Base-by-base conservation (phyloP, 1,140 invertebrate genomes). In the Lithobius niger region DNA sequence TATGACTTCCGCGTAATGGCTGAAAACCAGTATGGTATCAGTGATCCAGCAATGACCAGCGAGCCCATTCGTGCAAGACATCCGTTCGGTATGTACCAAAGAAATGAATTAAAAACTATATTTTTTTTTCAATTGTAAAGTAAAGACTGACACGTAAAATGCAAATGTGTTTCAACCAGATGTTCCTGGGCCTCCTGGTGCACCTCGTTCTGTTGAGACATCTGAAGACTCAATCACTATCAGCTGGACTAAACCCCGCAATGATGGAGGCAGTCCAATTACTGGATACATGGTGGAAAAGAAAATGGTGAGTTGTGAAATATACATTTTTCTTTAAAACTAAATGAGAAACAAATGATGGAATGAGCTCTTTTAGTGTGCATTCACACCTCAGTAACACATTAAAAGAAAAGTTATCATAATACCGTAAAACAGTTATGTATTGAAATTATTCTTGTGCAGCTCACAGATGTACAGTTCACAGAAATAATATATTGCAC, bases 1-100 rank as follows among this genome's bases (percentile, higher is more conserved):
- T 99, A 99, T 68, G 94, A 99, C 61, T 99, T 99, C 80, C 79
- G 94, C 56, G 94, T 99, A 1, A 85, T 92, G 77, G 95, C 95
- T 52, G 95, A 98, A 71, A 99, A 99, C 72, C 82, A 91, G 64
- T 93, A 96, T 65, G 96, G 95, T 36, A 82, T 86, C 55, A 95
- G 92, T 25, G 94, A 98, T 60, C 90, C 93, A 4, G 84, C 84
- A 10, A 79, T 78, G 27, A 95, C 91, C 0, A 78, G 77, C 18
- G 87, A 94, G 68, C 84, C 93, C 15, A 87, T 97, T 60, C 81
- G 80, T 59, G 93, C 94, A 0, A 88, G 91, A 74, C 87, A 95
- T 86, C 92, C 94, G 64, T 98, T 95, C 72, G 90, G 79, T 79
- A 61, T 64, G 65, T 62, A 47, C 22, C 22, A 47, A 18, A 18